A percentile compares a stretch with the other conserved stretches of the same genome.
phyloP scores from a whole-genome alignment of 2,888 invertebrate species.

The Busseola fusca region DNA sequence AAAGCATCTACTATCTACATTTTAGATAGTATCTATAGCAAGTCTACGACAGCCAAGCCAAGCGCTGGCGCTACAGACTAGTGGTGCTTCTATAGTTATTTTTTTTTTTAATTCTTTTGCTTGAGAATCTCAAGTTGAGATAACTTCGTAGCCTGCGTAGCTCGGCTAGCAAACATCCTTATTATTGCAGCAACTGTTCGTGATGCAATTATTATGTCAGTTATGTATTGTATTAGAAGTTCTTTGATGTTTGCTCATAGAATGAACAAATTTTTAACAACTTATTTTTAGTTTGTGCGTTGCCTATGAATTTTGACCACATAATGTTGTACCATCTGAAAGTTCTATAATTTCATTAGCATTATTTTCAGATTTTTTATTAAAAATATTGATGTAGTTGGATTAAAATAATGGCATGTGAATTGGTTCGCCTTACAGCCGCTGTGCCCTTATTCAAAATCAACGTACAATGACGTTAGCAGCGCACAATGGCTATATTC shows the following conservation, averaged over 20 bases:
- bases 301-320: not conserved
- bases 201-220: constrained; percentile 27
- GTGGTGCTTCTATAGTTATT: constrained; percentile 10
- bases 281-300: no score
- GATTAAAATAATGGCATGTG: constrained; percentile 19
- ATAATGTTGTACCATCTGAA: not conserved
- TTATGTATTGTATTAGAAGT: constrained; percentile 1
- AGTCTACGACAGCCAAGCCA: not conserved
- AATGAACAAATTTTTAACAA: no score
- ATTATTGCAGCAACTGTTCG: constrained; percentile 16
- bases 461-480: constrained; percentile 12
- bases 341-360: not conserved
- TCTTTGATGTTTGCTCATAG: not conserved
- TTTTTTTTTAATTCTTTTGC: constrained; percentile 18
- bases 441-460: constrained; percentile 21
- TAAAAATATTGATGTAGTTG: constrained; percentile 3
- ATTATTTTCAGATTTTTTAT: not conserved
- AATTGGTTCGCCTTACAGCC: constrained; percentile 24
- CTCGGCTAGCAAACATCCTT: constrained; percentile 23
- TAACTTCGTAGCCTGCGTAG: constrained; percentile 18
- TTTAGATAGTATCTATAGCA: not conserved
- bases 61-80: constrained; percentile 9
- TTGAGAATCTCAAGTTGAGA: no score
- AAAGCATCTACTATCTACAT: not conserved
- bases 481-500: not conserved